A percentile compares a stretch with the other conserved stretches of the same genome.
Conservation (phyloP, 1,140 invertebrate species). For the Nylanderia fulva region DNA sequence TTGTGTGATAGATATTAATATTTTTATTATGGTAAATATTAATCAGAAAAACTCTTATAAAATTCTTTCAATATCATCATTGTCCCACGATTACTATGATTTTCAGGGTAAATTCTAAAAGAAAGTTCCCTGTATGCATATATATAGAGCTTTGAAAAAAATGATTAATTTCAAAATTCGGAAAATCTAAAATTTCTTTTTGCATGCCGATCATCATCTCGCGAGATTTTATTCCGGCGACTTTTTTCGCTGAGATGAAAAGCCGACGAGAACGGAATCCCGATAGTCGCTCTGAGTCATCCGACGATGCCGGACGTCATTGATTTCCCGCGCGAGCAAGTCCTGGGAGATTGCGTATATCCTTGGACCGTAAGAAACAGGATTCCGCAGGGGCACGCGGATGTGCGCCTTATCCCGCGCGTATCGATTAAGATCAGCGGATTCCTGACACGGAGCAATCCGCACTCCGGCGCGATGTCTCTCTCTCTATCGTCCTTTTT, state of each 20-base stretch:
- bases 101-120: no score
- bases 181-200: background rate
- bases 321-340: constrained; percentile 41
- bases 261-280: constrained; percentile 29
- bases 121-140: no score
- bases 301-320: constrained; percentile 63
- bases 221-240: background rate
- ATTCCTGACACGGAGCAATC: constrained; percentile 62
- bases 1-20: no score
- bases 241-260: background rate
- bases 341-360: constrained; percentile 54
- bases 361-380: constrained; percentile 46
- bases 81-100: no score
- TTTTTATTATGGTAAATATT: no score
- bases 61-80: no score
- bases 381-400: constrained; percentile 45
- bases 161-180: background rate
- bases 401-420: constrained; percentile 34
- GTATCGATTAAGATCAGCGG: constrained; percentile 68
- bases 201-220: background rate
- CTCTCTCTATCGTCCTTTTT: constrained; percentile 6
- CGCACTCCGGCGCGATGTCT: constrained; percentile 32
- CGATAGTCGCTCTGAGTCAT: constrained; percentile 52
- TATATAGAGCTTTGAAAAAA: background rate
- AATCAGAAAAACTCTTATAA: no score